A percentile compares a stretch with the other conserved stretches of the same genome.
These are phyloP conservation scores for Phoebastria nigripes DNA, from an alignment of 2,797 vertebrate species.

Conservation along the genomic window DNA sequence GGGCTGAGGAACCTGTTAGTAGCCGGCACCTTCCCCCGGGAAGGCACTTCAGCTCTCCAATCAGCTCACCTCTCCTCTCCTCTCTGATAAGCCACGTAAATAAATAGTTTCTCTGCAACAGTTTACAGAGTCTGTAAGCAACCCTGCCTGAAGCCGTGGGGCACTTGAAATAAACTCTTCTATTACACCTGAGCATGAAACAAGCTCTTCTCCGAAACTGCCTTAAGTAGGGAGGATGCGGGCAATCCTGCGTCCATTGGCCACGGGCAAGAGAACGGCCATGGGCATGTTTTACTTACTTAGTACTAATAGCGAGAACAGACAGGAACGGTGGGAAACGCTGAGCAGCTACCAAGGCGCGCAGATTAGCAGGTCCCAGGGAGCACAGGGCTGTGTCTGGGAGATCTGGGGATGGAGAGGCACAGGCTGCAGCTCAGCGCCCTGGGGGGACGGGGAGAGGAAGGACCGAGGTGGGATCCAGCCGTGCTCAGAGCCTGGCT, in stretches of 20 bases:
- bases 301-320: not conserved
- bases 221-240: not conserved
- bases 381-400: not conserved
- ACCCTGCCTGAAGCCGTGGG: not conserved
- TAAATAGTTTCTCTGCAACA: not conserved
- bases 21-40: accelerated
- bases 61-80: not conserved
- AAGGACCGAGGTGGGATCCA: not conserved
- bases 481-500: accelerated
- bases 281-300: not conserved
- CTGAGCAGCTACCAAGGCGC: not conserved
- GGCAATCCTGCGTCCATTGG: accelerated
- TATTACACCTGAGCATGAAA: not conserved
- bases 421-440: not conserved
- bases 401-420: not conserved
- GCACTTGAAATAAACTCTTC: not conserved
- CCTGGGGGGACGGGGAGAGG: not conserved
- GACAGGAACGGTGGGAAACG: not conserved
- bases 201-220: not conserved
- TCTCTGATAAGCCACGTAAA: not conserved
- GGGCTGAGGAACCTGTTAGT: not conserved
- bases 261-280: accelerated
- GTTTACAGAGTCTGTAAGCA: not conserved
- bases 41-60: not conserved
- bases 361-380: not conserved